A percentile compares a stretch with the other conserved stretches of the same genome.
Conservation (phyloP, 2,888 invertebrate genomes). For the Drosophila eohydei region DNA sequence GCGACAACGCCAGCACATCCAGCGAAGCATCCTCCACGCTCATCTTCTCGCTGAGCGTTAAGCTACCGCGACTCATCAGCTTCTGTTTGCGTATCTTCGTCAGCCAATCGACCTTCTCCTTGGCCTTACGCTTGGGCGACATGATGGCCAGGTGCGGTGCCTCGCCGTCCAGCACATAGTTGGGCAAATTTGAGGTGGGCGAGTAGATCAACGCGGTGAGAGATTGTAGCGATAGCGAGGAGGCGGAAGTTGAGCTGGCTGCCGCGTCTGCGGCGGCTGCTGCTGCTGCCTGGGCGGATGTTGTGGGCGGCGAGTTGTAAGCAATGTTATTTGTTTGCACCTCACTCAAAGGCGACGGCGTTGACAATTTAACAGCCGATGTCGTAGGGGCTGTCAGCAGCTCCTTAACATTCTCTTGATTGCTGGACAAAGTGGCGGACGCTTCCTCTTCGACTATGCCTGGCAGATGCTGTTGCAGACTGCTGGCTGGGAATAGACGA, state of each 20-base stretch:
- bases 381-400: slow-evolving; percentile 11
- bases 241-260: background rate
- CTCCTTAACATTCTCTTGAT: slow-evolving; percentile 72
- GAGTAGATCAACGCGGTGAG: slow-evolving; percentile 85
- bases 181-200: slow-evolving; percentile 90
- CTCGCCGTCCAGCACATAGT: slow-evolving; percentile 90
- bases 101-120: slow-evolving; percentile 90
- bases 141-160: slow-evolving; percentile 90
- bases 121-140: slow-evolving; percentile 89
- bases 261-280: slow-evolving; percentile 54
- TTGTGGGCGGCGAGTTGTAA: slow-evolving; percentile 71
- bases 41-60: slow-evolving; percentile 79
- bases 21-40: slow-evolving; percentile 61
- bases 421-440: slow-evolving; percentile 56
- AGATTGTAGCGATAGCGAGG: slow-evolving; percentile 2
- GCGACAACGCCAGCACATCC: slow-evolving; percentile 80
- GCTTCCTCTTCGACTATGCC: slow-evolving; percentile 66
- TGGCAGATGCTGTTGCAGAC: slow-evolving; percentile 66
- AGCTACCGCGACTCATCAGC: slow-evolving; percentile 74
- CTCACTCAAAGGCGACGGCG: slow-evolving; percentile 79
- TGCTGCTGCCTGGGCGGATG: slow-evolving; percentile 47
- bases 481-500: slow-evolving; percentile 85
- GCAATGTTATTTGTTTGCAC: slow-evolving; percentile 67
- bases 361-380: background rate
- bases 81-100: slow-evolving; percentile 88